Evolutionary conservation across 2,113 vertebrate genomes (phyloP), one percentile per base, ranked within the genome.

Genomic region (Tichodroma muraria): DNA sequence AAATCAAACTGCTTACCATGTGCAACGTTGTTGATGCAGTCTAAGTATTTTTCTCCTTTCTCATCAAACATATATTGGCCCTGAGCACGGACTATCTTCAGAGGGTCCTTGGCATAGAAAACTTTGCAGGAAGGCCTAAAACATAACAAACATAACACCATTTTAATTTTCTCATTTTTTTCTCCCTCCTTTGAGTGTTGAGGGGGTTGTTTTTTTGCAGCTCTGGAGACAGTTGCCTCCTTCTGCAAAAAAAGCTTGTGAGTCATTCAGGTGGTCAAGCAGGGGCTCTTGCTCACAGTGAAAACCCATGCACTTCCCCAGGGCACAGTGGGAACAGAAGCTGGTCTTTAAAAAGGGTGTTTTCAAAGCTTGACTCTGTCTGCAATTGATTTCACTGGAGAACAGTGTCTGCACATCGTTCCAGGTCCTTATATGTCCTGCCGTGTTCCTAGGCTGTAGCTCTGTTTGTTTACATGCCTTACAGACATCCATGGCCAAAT

Each of bases 1-100:
- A 52, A 42, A 65, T 64, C 45, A 38, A 89, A 75, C 19, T 30
- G 37, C 94, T 98, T 97, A 99, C 99, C 99, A 13, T 99, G 99
- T 40, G 99, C 99, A 31, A 99, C 99, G 0, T 99, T 99, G 97
- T 99, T 99, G 97, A 99, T 99, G 95, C 99, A 99, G 76, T 99
- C 99, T 86, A 99, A 89, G 95, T 99, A 99, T 81, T 95, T 97
- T 42, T 98, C 97, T 12, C 98, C 99, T 60, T 97, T 98, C 90
- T 99, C 99, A 70, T 99, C 98, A 76, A 98, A 99, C 99, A 99
- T 99, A 92, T 99, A 99, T 89, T 99, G 99, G 49, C 98, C 98
- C 92, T 94, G 97, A 85, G 99, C 99, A 33, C 87, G 97, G 27
- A 99, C 97, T 61, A 99, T 99, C 97, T 99, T 99, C 95, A 99